Base-by-base conservation (phyloP, 2,888 invertebrate species). In the Oscheius sp. region DNA sequence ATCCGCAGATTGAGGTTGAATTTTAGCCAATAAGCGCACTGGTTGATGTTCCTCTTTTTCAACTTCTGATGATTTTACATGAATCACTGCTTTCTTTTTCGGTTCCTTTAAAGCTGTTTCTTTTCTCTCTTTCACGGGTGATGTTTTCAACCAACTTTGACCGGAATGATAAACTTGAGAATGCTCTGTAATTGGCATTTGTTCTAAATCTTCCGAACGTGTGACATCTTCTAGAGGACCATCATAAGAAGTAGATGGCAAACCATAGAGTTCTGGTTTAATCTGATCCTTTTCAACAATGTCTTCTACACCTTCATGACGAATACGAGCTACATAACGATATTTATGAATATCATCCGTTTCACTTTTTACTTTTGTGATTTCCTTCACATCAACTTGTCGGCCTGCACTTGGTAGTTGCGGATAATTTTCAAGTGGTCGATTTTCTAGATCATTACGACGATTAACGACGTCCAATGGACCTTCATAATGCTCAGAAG, bases 241-340 rank as follows among this genome's bases (percentile, higher is more conserved):
- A 17, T 65, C 64, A 41, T 68, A 68, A 5, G 54, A 33, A 2
- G 56, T 22, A 5, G 50, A 22, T 1, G 68, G 57, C 14, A 41
- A 20, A 20, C 41, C 41, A 41, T 41, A 41, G n/a, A 41, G 41
- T 41, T 41, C 41, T 41, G 41, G 41, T 20, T 41, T 41, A 20
- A 41, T 20, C 41, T 41, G 41, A 41, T 41, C 41, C 41, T 41
- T 41, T 6, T 54, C 68, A 33, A 70, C 62, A 33, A 64, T 68
- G n/a, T 70, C 72, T 57, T 73, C 73, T 17, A 68, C 70, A 17
- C 72, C 73, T 9, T 66, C 67, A 51, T 75, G 73, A 2, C 67
- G 54, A 26, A 56, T 32, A 12, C 75, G 66, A n/a, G 61, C 38
- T n/a, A 75, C 65, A 67, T 68, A 65, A 50, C 69, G 68, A 64